Percentiles rank a stretch among this genome's conserved stretches.
Evolutionary conservation across 1,140 invertebrate genomes (phyloP).

Genomic region (Drosophila bocqueti): DNA sequence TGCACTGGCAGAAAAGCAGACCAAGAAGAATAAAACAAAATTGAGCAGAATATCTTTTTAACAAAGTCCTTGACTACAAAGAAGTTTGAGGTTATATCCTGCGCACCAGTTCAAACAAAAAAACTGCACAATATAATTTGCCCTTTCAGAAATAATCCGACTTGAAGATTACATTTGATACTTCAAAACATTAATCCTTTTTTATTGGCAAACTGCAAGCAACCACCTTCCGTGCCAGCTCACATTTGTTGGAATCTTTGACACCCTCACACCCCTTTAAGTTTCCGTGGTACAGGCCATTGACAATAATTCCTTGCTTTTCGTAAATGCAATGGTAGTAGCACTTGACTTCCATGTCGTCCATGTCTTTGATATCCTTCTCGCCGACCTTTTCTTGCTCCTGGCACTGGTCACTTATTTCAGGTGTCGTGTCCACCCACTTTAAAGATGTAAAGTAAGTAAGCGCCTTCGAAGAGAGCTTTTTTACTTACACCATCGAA

Average conservation of each 20-base stretch:
- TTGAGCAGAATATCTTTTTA: not conserved
- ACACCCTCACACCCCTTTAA: not conserved
- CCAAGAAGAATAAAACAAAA: no score
- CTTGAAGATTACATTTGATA: not conserved
- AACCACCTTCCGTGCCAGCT: not conserved
- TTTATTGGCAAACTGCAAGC: not conserved
- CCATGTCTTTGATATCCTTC: not conserved
- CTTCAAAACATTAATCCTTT: not conserved
- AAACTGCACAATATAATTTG: no score
- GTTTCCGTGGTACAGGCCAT: not conserved
- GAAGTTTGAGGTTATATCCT: not conserved
- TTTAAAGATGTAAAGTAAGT: not conserved
- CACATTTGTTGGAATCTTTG: not conserved
- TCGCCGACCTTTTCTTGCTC: not conserved
- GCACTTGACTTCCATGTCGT: not conserved
- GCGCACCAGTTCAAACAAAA: not conserved
- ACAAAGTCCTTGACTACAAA: no score
- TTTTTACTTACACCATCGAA: not conserved
- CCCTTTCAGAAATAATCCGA: not conserved
- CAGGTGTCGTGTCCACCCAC: no score
- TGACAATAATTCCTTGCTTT: not conserved
- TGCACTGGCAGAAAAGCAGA: conserved; percentile 1
- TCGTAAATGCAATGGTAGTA: not conserved
- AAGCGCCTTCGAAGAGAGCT: no score
- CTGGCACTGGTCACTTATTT: no score